These are phyloP conservation scores for Galeruca laticollis DNA, from an alignment of 2,888 invertebrate species.

Conservation along the genomic window DNA sequence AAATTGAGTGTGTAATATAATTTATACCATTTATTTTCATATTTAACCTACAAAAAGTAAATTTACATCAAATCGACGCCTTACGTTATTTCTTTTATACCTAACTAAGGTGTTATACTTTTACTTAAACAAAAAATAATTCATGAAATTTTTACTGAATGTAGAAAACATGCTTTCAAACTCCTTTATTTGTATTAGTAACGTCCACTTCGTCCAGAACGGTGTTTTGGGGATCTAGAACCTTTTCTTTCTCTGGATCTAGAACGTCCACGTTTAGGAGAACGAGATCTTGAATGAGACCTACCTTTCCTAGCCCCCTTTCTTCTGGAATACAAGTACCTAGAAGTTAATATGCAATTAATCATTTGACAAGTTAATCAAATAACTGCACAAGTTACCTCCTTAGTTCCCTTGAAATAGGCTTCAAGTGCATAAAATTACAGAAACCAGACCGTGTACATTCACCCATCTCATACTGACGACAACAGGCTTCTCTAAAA, in stretches of 20 bases:
- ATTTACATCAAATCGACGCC: background rate
- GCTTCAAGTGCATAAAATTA: slow-evolving; percentile 99
- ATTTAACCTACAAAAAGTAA: background rate
- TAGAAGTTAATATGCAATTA: slow-evolving; percentile 38
- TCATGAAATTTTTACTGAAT: background rate
- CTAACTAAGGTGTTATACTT: background rate
- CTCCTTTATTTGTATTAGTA: slow-evolving; percentile 27
- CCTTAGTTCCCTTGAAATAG: slow-evolving; percentile 94
- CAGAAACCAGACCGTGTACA: slow-evolving; percentile 99
- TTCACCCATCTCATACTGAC: slow-evolving; percentile 99
- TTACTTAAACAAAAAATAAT: background rate
- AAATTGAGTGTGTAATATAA: no score
- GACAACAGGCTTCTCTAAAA: slow-evolving; percentile 98
- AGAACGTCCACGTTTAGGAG: slow-evolving; percentile 65
- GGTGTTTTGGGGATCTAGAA: slow-evolving; percentile 65
- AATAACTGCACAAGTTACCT: slow-evolving; percentile 69
- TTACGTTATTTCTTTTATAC: background rate
- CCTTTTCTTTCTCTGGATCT: slow-evolving; percentile 70
- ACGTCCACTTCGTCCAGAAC: slow-evolving; percentile 59
- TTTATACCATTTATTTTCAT: background rate
- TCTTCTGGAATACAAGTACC: slow-evolving; percentile 55
- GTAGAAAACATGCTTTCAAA: background rate
- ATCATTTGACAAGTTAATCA: background rate
- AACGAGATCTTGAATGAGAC: slow-evolving; percentile 45
- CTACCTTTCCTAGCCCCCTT: slow-evolving; percentile 53